Percentiles rank a stretch among this genome's conserved stretches.
Evolutionary conservation across 2,797 vertebrate genomes (phyloP).

Genomic region (Enteromius treurensis): DNA sequence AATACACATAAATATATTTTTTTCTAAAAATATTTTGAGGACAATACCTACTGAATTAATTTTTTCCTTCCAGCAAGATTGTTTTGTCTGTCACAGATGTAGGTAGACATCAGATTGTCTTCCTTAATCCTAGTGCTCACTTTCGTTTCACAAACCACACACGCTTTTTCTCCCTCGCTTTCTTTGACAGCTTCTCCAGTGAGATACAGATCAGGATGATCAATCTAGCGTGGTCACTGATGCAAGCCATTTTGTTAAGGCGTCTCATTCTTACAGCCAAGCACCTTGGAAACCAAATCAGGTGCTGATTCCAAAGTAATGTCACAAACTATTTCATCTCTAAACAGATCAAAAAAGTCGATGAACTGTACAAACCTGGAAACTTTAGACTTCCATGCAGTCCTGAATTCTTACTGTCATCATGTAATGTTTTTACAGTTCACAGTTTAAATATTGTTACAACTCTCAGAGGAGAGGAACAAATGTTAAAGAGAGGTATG

Average conservation of each 20-base stretch:
- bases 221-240: constrained; percentile 32
- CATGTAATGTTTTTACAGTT: neutral
- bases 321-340: constrained; percentile 13
- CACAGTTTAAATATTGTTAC: neutral
- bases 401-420: neutral
- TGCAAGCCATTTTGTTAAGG: constrained; percentile 14
- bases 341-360: neutral
- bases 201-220: constrained; percentile 30
- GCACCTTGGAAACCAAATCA: constrained; percentile 13
- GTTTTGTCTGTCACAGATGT: constrained; percentile 1
- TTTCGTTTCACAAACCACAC: constrained; percentile 31
- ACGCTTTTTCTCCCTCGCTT: neutral
- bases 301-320: constrained; percentile 12
- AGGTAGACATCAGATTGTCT: constrained; percentile 22
- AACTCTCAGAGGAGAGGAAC: neutral
- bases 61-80: neutral
- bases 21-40: neutral
- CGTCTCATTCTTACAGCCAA: neutral
- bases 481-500: neutral
- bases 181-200: constrained; percentile 18
- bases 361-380: neutral
- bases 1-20: neutral
- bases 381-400: neutral
- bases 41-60: neutral
- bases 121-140: constrained; percentile 16